A percentile compares a stretch with the other conserved stretches of the same genome.
Evolutionary conservation across 1,140 invertebrate species (phyloP).

Genomic region (Acromyrmex heyeri): DNA sequence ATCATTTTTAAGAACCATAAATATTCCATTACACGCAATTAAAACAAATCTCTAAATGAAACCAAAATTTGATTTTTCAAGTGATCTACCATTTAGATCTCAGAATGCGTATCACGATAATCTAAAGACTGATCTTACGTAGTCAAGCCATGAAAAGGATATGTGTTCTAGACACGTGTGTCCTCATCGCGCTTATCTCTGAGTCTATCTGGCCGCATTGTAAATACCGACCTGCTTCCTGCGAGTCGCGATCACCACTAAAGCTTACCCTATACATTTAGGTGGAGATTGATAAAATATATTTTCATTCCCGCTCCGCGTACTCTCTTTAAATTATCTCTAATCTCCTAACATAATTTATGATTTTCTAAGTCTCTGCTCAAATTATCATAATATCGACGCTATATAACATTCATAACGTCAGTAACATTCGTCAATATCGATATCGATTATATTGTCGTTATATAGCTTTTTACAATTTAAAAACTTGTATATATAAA

Average conservation of each 20-base stretch:
- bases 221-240: conserved; percentile 65
- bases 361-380: conserved; percentile 42
- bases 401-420: background rate
- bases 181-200: conserved; percentile 73
- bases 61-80: too few relatives aligned
- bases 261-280: conserved; percentile 47
- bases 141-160: conserved; percentile 68
- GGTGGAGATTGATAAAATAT: conserved; percentile 20
- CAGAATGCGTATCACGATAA: conserved; percentile 64
- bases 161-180: conserved; percentile 77
- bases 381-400: background rate
- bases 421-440: too few relatives aligned
- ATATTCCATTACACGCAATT: background rate
- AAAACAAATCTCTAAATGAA: conserved; percentile 26
- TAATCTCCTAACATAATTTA: background rate
- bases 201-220: conserved; percentile 70
- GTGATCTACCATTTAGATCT: conserved; percentile 43
- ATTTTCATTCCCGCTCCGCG: background rate
- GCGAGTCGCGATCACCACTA: conserved; percentile 34
- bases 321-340: background rate
- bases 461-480: too few relatives aligned
- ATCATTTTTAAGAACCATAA: background rate
- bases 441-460: too few relatives aligned
- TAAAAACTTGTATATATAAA: too few relatives aligned
- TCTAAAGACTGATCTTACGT: conserved; percentile 69